These are phyloP conservation scores for Psilanteris sp. DNA, from an alignment of 1,140 invertebrate species.

Conservation along the genomic window DNA sequence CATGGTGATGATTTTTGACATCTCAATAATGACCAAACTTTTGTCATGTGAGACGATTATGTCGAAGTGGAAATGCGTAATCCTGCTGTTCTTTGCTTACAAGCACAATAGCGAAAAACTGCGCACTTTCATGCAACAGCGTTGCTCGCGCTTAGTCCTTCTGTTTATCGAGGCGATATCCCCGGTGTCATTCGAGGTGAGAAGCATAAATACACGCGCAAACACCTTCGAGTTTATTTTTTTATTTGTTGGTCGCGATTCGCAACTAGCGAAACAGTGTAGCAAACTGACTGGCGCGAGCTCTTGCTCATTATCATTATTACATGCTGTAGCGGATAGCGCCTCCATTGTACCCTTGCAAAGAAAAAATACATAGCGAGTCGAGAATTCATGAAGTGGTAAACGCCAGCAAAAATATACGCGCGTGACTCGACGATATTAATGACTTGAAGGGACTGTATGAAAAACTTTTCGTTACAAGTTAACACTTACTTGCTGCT, in stretches of 20 bases:
- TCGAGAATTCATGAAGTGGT: slow-evolving; percentile 63
- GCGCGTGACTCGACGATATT: slow-evolving; percentile 50
- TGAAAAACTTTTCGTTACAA: slow-evolving; percentile 44
- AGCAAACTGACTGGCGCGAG: slow-evolving; percentile 25
- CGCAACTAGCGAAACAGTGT: slow-evolving; percentile 43
- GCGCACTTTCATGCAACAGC: slow-evolving; percentile 3
- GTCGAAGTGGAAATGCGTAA: slow-evolving; percentile 18
- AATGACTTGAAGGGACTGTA: slow-evolving; percentile 51
- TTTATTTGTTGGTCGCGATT: slow-evolving; percentile 48
- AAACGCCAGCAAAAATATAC: slow-evolving; percentile 52
- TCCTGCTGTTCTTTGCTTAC: slow-evolving; percentile 14
- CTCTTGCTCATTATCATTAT: slow-evolving; percentile 70
- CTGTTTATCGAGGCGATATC: slow-evolving; percentile 65
- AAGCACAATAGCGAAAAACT: slow-evolving; percentile 34
- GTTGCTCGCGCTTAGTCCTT: slow-evolving; percentile 41
- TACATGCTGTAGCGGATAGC: slow-evolving; percentile 67
- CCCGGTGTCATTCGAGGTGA: slow-evolving; percentile 64
- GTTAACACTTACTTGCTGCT: slow-evolving; percentile 32
- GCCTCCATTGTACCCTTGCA: slow-evolving; percentile 54
- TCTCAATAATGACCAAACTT: slow-evolving; percentile 43
- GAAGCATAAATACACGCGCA: slow-evolving; percentile 71
- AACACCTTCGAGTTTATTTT: slow-evolving; percentile 67
- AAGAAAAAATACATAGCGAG: slow-evolving; percentile 58
- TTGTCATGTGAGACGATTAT: slow-evolving; percentile 33
- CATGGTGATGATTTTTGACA: slow-evolving; percentile 21